Evolutionary conservation across 2,113 vertebrate genomes (phyloP).

Genomic region (Egretta garzetta): DNA sequence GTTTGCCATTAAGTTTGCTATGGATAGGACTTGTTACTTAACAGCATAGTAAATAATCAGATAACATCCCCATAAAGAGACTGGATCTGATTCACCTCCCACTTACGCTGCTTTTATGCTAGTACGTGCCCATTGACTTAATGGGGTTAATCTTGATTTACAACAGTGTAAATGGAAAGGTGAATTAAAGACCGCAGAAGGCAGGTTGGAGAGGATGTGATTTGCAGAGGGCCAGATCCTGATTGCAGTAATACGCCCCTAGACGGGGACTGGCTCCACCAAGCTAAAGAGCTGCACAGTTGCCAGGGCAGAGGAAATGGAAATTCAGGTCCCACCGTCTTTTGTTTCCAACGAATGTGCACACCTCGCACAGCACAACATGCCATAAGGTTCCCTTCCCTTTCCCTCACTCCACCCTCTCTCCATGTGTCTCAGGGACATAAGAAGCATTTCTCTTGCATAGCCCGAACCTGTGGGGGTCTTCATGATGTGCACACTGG

Average conservation of each 20-base stretch:
- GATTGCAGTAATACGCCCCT: not conserved
- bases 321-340: not conserved
- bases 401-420: not conserved
- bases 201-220: not conserved
- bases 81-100: not conserved
- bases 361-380: not conserved
- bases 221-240: not conserved
- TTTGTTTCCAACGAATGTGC: not conserved
- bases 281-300: not conserved
- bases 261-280: not conserved
- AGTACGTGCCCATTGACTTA: not conserved
- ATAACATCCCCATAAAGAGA: not conserved
- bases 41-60: conserved; percentile 9
- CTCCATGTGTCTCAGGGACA: not conserved
- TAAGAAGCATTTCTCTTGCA: not conserved
- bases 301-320: not conserved
- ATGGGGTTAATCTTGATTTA: conserved; percentile 28
- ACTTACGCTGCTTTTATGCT: conserved; percentile 2
- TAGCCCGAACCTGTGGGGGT: not conserved
- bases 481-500: not conserved
- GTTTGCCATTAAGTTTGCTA: not conserved
- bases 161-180: not conserved
- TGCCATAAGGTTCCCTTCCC: not conserved
- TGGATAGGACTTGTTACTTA: conserved; percentile 9
- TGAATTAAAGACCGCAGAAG: not conserved